Conservation (phyloP, 2,888 invertebrate genomes). For the Oxytorus armatus region DNA sequence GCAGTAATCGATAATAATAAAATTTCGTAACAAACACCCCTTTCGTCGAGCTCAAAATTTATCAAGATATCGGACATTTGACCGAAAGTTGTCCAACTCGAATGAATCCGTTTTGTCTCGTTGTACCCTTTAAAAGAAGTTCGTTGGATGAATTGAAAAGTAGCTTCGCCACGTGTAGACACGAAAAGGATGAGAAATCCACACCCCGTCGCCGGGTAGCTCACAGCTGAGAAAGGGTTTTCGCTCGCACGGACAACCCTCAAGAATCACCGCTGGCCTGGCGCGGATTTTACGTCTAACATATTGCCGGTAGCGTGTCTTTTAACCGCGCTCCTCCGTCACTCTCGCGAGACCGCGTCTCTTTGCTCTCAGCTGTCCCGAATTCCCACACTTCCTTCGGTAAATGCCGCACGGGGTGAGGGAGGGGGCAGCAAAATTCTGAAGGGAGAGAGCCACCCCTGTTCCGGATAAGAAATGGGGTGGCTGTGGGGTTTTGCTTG, state of each 20-base stretch:
- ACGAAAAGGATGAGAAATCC: conserved; percentile 20
- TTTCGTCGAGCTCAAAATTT: too few relatives aligned
- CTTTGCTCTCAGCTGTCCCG: conserved; percentile 75
- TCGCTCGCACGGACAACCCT: conserved; percentile 10
- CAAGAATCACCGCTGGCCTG: conserved; percentile 37
- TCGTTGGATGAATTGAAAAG: conserved; percentile 16
- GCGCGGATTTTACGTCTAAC: conserved; percentile 35
- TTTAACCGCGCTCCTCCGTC: conserved; percentile 46
- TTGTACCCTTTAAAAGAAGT: not conserved
- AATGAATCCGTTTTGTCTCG: not conserved
- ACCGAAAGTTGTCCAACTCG: too few relatives aligned
- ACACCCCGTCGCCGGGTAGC: not conserved
- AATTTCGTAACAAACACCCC: too few relatives aligned
- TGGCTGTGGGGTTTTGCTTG: conserved; percentile 65
- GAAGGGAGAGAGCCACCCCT: conserved; percentile 70
- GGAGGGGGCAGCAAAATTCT: conserved; percentile 21
- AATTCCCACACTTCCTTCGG: conserved; percentile 80
- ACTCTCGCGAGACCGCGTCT: conserved; percentile 29
- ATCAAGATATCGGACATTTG: too few relatives aligned
- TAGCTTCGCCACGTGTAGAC: not conserved
- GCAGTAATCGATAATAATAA: too few relatives aligned
- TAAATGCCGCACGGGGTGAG: conserved; percentile 17
- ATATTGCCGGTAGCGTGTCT: conserved; percentile 31
- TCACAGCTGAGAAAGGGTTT: conserved; percentile 53
- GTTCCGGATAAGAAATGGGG: conserved; percentile 73